phyloP scores from a whole-genome alignment of 2,888 invertebrate genomes.

The Conistra vaccinii region DNA sequence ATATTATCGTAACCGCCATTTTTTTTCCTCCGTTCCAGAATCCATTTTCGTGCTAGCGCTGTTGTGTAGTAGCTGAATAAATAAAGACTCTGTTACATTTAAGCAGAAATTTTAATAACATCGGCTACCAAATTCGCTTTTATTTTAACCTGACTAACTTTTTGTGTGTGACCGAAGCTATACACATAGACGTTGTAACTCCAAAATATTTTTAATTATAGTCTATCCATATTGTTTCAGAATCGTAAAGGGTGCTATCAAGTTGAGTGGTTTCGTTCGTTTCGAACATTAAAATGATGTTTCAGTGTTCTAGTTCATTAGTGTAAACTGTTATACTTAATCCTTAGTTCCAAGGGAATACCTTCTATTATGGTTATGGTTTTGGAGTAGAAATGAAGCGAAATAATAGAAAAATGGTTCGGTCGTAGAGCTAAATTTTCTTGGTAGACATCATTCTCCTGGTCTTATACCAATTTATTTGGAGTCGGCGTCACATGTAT shows the following conservation, averaged over 20 bases:
- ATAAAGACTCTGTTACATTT: background rate
- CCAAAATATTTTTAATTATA: slow-evolving; percentile 54
- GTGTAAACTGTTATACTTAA: slow-evolving; percentile 39
- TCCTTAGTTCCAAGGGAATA: slow-evolving; percentile 25
- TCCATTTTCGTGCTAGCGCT: background rate
- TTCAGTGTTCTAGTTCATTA: slow-evolving; percentile 50
- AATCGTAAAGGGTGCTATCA: slow-evolving; percentile 54
- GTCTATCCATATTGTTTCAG: slow-evolving; percentile 47
- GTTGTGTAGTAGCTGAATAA: slow-evolving; percentile 1
- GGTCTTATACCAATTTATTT: too few species aligned
- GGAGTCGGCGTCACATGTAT: too few species aligned
- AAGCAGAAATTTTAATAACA: slow-evolving; percentile 19
- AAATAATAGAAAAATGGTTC: slow-evolving; percentile 22
- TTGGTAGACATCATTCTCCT: background rate
- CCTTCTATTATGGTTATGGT: slow-evolving; percentile 8
- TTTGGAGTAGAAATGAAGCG: slow-evolving; percentile 6
- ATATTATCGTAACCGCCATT: background rate
- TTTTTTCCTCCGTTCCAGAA: background rate
- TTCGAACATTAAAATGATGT: slow-evolving; percentile 58
- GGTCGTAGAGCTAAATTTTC: background rate
- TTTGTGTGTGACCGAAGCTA: slow-evolving; percentile 7
- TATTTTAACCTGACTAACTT: slow-evolving; percentile 19
- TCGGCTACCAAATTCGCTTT: background rate
- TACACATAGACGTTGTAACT: slow-evolving; percentile 17
- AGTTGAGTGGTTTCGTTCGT: slow-evolving; percentile 56